Evolutionary conservation across 2,888 invertebrate species (phyloP).

Genomic region (Diloba caeruleocephala): DNA sequence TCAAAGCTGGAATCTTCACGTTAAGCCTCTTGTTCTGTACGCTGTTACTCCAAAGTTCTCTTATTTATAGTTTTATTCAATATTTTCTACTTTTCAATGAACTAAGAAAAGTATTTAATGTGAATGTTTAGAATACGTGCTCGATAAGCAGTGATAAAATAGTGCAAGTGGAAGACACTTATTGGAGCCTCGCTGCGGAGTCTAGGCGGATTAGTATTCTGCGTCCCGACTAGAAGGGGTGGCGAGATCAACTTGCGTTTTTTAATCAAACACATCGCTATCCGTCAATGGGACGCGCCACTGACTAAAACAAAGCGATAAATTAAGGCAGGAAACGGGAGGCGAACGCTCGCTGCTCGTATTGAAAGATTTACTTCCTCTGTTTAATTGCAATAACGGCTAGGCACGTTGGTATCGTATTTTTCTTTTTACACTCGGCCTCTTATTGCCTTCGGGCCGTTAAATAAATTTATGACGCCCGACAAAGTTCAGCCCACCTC

Average conservation of each 20-base stretch:
- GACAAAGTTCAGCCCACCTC: conserved; percentile 88
- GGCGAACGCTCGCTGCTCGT: conserved; percentile 84
- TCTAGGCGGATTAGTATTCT: conserved; percentile 65
- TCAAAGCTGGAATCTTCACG: no score
- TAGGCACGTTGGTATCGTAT: conserved; percentile 89
- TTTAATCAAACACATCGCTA: conserved; percentile 88
- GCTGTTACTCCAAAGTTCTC: not conserved
- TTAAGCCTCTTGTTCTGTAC: no score
- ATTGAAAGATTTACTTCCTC: conserved; percentile 90
- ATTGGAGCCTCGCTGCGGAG: conserved; percentile 54
- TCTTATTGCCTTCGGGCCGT: conserved; percentile 89
- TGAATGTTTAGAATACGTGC: conserved; percentile 26
- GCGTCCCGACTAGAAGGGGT: conserved; percentile 70
- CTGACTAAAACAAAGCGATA: conserved; percentile 88
- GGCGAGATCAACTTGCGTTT: conserved; percentile 78
- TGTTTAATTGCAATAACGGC: conserved; percentile 90
- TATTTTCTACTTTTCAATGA: not conserved
- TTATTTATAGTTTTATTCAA: conserved; percentile 1
- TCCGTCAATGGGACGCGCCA: conserved; percentile 86
- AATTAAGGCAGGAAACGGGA: conserved; percentile 86
- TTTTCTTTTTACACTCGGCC: conserved; percentile 89
- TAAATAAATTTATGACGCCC: conserved; percentile 89
- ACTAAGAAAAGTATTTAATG: not conserved
- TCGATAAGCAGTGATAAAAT: conserved; percentile 45
- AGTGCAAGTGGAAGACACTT: conserved; percentile 53